Base-by-base conservation (phyloP, 2,888 invertebrate species). In the Notocelia uddmanniana region DNA sequence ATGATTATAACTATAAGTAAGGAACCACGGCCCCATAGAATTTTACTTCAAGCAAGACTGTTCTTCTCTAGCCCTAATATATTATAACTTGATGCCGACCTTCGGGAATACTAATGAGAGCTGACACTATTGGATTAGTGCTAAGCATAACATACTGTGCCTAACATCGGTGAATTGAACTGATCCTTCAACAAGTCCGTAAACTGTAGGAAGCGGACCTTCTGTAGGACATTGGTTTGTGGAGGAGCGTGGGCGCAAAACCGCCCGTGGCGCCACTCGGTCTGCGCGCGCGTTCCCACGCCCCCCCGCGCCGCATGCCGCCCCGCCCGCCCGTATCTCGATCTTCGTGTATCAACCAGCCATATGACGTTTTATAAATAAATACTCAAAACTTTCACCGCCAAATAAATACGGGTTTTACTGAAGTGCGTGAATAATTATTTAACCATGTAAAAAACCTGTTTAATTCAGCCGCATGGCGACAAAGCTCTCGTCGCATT, bases 221-320 rank as follows among this genome's bases (percentile, higher is more conserved):
- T 64, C 63, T 64, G 66, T 34, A 58, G 64, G 37, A 55, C 34
- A 50, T 37, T 74, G 64, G 75, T 62, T 15, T 74, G 66, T 68
- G 69, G 59, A 21, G 69, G 68, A 60, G 78, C 79, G 85, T 84
- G 82, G 85, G 85, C 83, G 83, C 77, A 73, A 78, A 82, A 85
- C 80, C 82, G 88, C 88, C 87, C 79, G 84, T 89, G 91, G 92
- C 93, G 93, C 90, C 93, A 87, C 81, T 85, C 88, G 82, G 93
- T 93, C 93, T 93, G 88, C 79, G 81, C 76, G 76, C 78, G 81
- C 81, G 81, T 87, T 88, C 91, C 84, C 90, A 88, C 88, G 87
- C 87, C 80, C 77, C 78, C 77, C 75, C 78, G 76, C 80, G 81
- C 45, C 73, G 76, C 77, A 74, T 75, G 76, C 74, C 80, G 73